These are phyloP conservation scores for Tuta absoluta DNA, from an alignment of 2,888 invertebrate genomes.

Conservation along the genomic window DNA sequence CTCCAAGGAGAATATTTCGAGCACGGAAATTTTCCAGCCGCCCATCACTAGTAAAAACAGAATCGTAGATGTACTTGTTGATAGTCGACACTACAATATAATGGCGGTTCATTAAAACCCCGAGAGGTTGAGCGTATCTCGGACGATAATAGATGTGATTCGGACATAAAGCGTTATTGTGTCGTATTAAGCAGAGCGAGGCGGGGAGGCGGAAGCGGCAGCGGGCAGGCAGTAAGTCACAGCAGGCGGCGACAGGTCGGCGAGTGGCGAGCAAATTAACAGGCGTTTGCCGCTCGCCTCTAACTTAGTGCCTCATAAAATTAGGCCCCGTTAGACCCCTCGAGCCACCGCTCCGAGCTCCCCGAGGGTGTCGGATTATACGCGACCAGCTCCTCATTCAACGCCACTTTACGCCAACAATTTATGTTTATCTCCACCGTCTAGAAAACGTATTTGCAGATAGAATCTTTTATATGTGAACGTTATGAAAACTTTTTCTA, in stretches of 20 bases:
- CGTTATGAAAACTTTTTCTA: constrained; percentile 27
- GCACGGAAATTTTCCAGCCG: no score
- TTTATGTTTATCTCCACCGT: constrained; percentile 23
- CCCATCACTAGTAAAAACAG: no score
- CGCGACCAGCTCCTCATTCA: constrained; percentile 57
- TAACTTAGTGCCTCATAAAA: constrained; percentile 80
- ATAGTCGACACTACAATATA: constrained; percentile 26
- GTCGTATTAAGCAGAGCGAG: constrained; percentile 27
- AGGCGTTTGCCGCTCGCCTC: constrained; percentile 73
- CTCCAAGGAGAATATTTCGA: no score
- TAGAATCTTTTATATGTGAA: constrained; percentile 23
- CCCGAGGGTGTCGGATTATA: constrained; percentile 57
- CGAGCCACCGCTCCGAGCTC: constrained; percentile 54
- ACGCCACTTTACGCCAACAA: constrained; percentile 48
- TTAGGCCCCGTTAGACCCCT: constrained; percentile 74
- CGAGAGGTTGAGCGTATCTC: constrained; percentile 42
- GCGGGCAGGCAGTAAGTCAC: constrained; percentile 64
- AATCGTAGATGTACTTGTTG: constrained; percentile 25
- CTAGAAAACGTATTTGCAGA: constrained; percentile 26
- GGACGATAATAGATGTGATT: constrained; percentile 55
- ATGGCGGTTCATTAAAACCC: constrained; percentile 48
- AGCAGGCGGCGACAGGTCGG: constrained; percentile 75
- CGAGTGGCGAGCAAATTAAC: constrained; percentile 75
- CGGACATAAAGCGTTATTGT: constrained; percentile 55
- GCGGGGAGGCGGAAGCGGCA: constrained; percentile 35